phyloP scores from a whole-genome alignment of 1,140 invertebrate genomes.

The Bursaphelenchus mucronatus region DNA sequence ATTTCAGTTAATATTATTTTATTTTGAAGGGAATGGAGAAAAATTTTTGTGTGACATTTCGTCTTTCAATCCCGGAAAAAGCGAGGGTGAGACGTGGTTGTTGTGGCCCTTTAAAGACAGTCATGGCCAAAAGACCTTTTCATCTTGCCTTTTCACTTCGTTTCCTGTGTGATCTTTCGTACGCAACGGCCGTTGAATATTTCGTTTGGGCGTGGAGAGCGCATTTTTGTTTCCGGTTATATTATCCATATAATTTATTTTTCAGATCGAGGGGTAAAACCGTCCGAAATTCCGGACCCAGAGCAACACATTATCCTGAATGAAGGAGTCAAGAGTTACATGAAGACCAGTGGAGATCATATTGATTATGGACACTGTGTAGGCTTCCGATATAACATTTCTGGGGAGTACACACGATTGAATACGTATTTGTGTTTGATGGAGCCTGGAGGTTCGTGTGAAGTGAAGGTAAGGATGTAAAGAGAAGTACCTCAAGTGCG shows the following conservation, averaged over 20 bases:
- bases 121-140: too few relatives aligned
- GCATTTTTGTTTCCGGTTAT: neutral
- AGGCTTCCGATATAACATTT: conserved; percentile 40
- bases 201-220: too few relatives aligned
- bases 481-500: too few relatives aligned
- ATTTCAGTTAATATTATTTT: too few relatives aligned
- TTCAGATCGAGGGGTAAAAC: conserved; percentile 27
- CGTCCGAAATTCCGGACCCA: conserved; percentile 19
- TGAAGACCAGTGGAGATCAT: conserved; percentile 35
- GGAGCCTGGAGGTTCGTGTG: conserved; percentile 40
- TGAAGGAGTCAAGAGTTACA: conserved; percentile 24
- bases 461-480: conserved; percentile 37
- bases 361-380: conserved; percentile 33
- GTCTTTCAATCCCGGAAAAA: too few relatives aligned
- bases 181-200: too few relatives aligned
- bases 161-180: too few relatives aligned
- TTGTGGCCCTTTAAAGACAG: too few relatives aligned
- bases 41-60: too few relatives aligned
- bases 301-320: conserved; percentile 18
- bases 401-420: conserved; percentile 31
- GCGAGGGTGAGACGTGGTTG: too few relatives aligned
- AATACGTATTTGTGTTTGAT: conserved; percentile 44
- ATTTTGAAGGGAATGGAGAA: too few relatives aligned
- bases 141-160: too few relatives aligned
- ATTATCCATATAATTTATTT: neutral